Conservation (phyloP, 2,113 vertebrate genomes). For the Fulica atra region DNA sequence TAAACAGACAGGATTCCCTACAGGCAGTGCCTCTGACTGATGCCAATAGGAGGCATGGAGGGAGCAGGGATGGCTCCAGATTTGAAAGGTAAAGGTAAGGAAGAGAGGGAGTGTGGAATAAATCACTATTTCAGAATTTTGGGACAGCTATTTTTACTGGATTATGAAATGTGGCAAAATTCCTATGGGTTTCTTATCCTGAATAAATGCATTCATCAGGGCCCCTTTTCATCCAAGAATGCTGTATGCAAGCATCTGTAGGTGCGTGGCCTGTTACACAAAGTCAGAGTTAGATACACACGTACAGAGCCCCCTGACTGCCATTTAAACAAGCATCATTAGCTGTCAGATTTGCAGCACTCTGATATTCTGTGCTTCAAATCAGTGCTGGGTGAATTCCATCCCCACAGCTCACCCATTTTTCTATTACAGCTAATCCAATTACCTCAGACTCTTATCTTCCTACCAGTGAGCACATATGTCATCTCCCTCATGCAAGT, state of each 20-base stretch:
- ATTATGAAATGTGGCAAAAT: neutral
- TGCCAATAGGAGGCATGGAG: neutral
- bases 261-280: neutral
- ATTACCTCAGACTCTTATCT: conserved; percentile 37
- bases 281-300: neutral
- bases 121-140: neutral
- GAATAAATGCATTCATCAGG: neutral
- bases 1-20: neutral
- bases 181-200: neutral
- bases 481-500: neutral
- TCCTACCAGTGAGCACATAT: neutral
- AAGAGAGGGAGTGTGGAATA: neutral
- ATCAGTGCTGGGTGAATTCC: neutral
- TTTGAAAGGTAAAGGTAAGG: neutral
- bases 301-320: neutral
- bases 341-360: neutral
- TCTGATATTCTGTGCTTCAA: neutral
- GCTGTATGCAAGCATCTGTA: neutral
- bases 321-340: neutral
- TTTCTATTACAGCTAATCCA: conserved; percentile 55
- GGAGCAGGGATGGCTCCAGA: neutral
- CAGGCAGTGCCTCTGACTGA: neutral
- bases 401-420: conserved; percentile 20
- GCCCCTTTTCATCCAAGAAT: neutral
- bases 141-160: neutral